Conservation (phyloP, 1,140 invertebrate genomes). For the Idris sp. region DNA sequence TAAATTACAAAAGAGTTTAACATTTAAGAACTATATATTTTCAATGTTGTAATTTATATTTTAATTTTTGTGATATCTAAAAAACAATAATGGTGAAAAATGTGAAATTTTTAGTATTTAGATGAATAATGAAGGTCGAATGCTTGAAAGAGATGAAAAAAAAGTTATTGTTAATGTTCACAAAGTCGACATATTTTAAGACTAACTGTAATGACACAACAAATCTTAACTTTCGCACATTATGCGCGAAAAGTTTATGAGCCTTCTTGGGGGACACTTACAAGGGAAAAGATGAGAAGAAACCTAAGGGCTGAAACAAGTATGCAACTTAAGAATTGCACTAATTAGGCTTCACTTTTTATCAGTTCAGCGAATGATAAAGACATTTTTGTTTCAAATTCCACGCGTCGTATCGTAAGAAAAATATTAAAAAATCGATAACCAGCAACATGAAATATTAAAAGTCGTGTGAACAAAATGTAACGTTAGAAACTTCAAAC, state of each 20-base stretch:
- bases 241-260: slow-evolving; percentile 7
- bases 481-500: no score
- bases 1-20: no score
- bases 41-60: no score
- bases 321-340: slow-evolving; percentile 27
- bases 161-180: slow-evolving; percentile 1
- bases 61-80: no score
- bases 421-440: slow-evolving; percentile 38
- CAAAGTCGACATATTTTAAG: neutral
- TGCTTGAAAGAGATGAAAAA: neutral
- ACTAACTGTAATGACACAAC: no score
- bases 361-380: slow-evolving; percentile 1
- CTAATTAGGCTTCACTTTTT: slow-evolving; percentile 41
- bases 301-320: slow-evolving; percentile 21
- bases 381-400: slow-evolving; percentile 6
- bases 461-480: no score
- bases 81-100: no score
- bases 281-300: neutral
- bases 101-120: no score
- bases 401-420: slow-evolving; percentile 3
- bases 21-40: no score
- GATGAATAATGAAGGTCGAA: no score
- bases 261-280: neutral
- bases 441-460: neutral
- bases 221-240: slow-evolving; percentile 5